A percentile compares a stretch with the other conserved stretches of the same genome.
phyloP scores from a whole-genome alignment of 2,888 invertebrate species.

The Tortricodes alternella region DNA sequence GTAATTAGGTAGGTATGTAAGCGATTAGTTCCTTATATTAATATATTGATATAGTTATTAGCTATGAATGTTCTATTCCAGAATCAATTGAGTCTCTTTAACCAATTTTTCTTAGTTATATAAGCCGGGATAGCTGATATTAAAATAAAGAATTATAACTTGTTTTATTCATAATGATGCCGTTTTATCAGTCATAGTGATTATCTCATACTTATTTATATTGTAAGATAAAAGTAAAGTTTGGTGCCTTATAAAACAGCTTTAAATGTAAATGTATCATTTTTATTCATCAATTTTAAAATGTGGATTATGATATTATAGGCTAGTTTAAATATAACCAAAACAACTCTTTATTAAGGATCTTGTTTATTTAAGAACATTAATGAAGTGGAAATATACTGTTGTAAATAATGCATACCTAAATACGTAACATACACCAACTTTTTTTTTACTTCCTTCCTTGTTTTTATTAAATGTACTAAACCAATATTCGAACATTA shows the following conservation, averaged over 20 bases:
- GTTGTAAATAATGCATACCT: not conserved
- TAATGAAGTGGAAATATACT: not conserved
- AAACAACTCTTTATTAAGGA: not conserved
- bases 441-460: not conserved
- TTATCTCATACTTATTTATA: no score
- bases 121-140: no score
- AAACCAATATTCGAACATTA: no score
- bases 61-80: not conserved
- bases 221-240: not conserved
- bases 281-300: not conserved
- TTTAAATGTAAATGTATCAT: conserved; percentile 11
- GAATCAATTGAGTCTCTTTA: not conserved
- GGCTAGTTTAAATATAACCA: not conserved
- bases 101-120: no score
- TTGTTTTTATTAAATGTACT: no score
- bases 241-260: conserved; percentile 12
- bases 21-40: not conserved
- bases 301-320: not conserved
- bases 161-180: no score
- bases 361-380: not conserved
- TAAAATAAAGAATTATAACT: no score
- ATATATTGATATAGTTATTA: not conserved
- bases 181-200: no score
- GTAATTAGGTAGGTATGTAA: no score
- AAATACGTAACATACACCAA: no score